These are phyloP conservation scores for Ammodytes dubius DNA, from an alignment of 2,113 vertebrate species.

Conservation along the genomic window DNA sequence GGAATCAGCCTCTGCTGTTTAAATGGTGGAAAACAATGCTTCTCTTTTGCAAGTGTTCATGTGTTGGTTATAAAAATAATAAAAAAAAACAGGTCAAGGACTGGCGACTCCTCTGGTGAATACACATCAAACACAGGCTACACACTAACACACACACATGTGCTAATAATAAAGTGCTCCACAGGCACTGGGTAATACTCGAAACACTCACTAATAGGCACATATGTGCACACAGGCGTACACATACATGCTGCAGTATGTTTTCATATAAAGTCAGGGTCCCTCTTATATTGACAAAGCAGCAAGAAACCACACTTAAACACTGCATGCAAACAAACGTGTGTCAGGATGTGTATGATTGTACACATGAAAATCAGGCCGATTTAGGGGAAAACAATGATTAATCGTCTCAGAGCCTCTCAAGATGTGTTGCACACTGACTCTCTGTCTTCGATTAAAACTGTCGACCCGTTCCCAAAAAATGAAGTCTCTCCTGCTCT, in stretches of 20 bases:
- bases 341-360: slow-evolving; percentile 51
- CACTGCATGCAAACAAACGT: slow-evolving; percentile 58
- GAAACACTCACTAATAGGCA: slow-evolving; percentile 80
- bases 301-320: slow-evolving; percentile 46
- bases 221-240: slow-evolving; percentile 63
- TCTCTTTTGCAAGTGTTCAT: slow-evolving; percentile 64
- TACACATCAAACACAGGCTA: slow-evolving; percentile 76
- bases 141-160: slow-evolving; percentile 71
- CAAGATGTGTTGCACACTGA: slow-evolving; percentile 48
- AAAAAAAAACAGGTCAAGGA: slow-evolving; percentile 69
- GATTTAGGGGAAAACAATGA: slow-evolving; percentile 52
- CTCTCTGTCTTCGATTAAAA: slow-evolving; percentile 80
- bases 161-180: slow-evolving; percentile 82
- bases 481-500: slow-evolving; percentile 12
- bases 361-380: slow-evolving; percentile 46
- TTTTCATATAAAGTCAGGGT: slow-evolving; percentile 67
- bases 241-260: slow-evolving; percentile 53
- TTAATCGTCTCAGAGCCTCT: slow-evolving; percentile 51
- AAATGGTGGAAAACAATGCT: slow-evolving; percentile 66
- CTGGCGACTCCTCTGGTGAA: slow-evolving; percentile 66
- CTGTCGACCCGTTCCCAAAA: slow-evolving; percentile 41
- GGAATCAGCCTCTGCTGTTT: slow-evolving; percentile 48
- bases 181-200: slow-evolving; percentile 72
- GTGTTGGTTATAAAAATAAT: slow-evolving; percentile 65
- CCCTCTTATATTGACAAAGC: slow-evolving; percentile 38